Base-by-base conservation (phyloP, 2,113 vertebrate species). In the Hyaena hyaena region DNA sequence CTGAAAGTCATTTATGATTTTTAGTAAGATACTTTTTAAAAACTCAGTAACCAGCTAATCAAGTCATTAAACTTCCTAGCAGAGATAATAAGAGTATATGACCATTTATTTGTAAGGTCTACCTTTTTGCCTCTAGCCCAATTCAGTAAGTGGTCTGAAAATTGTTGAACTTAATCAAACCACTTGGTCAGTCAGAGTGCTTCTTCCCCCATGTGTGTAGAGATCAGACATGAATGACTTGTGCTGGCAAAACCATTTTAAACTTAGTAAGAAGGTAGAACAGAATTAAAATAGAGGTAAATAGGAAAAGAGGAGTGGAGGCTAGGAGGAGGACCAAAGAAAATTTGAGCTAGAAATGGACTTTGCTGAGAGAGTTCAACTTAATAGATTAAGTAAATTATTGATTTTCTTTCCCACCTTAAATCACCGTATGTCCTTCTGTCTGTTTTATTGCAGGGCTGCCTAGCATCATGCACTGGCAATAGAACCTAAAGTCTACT, bases 261-360 rank as follows among this genome's bases (percentile, higher is more conserved):
- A 71, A 65, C 10, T 89, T 80, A 93, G 50, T 80, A 73, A 93
- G 53, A 95, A 53, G n/a, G 15, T 80, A 79, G 28, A 80, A 69
- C 17, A 83, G 35, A 94, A 58, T 88, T 79, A 85, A 94, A 58
- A 84, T 79, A 85, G 88, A 92, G 73, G 43, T 88, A 74, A 58
- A 12, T 92, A 80, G 45, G 28, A 81, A 53, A 48, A 76, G 83
- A 80, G 53, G 21, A 95, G 33, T 16, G 31, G 43, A 7, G 14
- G 24, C 33, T 61, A 74, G 28, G 33, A 76, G 15, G 24, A 80
- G 63, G 58, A 39, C 61, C 55, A 68, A 45, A 83, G 85, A 83
- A 90, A 92, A 94, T 68, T 26, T 82, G 61, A 81, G 33, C 28
- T 76, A 68, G 88, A 92, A 85, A 35, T 35, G 26, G 45, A 33